These are phyloP conservation scores for Parauchenoglanis ngamensis DNA, from an alignment of 2,797 vertebrate genomes.

Conservation along the genomic window DNA sequence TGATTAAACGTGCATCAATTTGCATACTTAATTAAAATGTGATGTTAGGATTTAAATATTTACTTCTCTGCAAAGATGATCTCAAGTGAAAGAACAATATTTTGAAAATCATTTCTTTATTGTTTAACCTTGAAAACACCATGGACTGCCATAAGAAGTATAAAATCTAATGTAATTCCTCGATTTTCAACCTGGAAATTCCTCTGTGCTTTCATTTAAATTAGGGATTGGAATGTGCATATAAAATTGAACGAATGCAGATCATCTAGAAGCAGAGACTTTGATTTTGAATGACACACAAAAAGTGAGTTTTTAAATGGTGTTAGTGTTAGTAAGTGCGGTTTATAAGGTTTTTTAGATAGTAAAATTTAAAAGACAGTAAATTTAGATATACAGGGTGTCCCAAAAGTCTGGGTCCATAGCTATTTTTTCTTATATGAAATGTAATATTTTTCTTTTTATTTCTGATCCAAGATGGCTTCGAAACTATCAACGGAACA, in stretches of 20 bases:
- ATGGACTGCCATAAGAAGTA: background rate
- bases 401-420: no score
- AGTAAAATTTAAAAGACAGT: no score
- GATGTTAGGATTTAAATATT: background rate
- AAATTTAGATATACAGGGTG: no score
- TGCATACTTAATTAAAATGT: slow-evolving; percentile 8
- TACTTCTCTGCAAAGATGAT: background rate
- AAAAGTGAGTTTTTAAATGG: background rate
- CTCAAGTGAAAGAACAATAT: background rate
- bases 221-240: background rate
- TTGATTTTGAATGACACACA: background rate
- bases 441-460: no score
- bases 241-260: background rate
- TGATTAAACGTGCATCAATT: slow-evolving; percentile 8
- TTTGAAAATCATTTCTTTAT: background rate
- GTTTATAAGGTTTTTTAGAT: background rate
- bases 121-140: background rate
- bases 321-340: background rate
- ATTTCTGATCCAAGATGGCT: no score
- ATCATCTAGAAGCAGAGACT: background rate
- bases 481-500: no score
- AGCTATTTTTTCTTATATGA: no score
- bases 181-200: background rate
- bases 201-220: background rate
- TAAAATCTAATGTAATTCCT: background rate